Evolutionary conservation across 37 sponge, comb jelly and placozoan genomes (phyloP), one percentile per base, ranked within the genome.

Genomic region (Diacarnus erythraeanus): DNA sequence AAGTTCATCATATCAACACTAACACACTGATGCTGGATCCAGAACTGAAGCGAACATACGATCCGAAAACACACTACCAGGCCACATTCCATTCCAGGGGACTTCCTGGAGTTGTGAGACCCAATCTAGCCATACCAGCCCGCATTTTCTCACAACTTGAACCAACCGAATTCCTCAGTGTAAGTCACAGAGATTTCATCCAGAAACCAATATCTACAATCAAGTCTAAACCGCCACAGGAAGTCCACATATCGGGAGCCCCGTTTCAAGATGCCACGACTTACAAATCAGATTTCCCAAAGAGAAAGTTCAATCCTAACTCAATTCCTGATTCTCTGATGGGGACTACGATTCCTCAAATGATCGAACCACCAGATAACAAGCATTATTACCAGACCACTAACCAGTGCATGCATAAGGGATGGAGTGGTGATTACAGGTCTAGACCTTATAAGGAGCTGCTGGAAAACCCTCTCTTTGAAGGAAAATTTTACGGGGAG

Each of bases 51-150:
- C 25, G 9, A 2, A 54, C 47, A 23, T 74, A 74, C 57, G 17
- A 74, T 43, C 74, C 74, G 33, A 74, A 42, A 54, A 34, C 74
- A 5, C 25, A 74, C 34, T 74, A 74, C 18, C 44, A 74, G 57
- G 30, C 23, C 33, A 54, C 57, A 10, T 74, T 74, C 57, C 54
- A n/a, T 30, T 33, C 38, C 1, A 30, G n/a, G 35, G 36, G 31
- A 30, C 36, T 3, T 25, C 38, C 23, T 15, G 3, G 2, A 3
- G 36, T 10, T 9, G 23, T 22, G 2, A 44, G 47, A 43, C 44
- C 33, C 51, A 35, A 57, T 2, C 22, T 74, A 15, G 41, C 38
- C 1, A 20, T 74, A 15, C 74, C 74, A 27, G 36, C 57, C 22
- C 20, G 57, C 1, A 47, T 74, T 5, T 41, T 74, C 18, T 34